phyloP scores from a whole-genome alignment of 2,797 vertebrate species.

The Gymnoscopelus microlampas region DNA sequence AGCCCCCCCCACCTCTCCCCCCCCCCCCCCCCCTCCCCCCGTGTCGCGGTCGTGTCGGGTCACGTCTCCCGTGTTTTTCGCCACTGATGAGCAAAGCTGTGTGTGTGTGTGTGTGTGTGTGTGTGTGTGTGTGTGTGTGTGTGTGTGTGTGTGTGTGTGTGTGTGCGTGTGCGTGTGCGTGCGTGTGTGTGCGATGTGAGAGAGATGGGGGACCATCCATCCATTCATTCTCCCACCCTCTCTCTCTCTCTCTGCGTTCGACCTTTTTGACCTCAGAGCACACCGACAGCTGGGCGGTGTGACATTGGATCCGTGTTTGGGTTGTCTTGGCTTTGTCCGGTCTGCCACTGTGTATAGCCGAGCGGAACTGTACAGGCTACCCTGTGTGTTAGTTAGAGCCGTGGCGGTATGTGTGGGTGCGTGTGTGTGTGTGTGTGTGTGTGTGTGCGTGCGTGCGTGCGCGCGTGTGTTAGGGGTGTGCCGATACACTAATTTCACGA shows the following conservation, averaged over 20 bases:
- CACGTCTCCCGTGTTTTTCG: conserved; percentile 47
- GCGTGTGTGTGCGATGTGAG: too few relatives aligned
- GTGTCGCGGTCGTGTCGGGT: conserved; percentile 54
- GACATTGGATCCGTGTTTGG: conserved; percentile 76
- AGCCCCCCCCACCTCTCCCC: too few relatives aligned
- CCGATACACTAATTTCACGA: too few relatives aligned
- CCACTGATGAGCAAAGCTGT: conserved; percentile 32
- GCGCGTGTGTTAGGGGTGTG: neutral
- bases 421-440: conserved; percentile 6
- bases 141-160: conserved; percentile 3
- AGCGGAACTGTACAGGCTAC: conserved; percentile 30
- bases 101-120: neutral
- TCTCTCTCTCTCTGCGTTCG: too few relatives aligned
- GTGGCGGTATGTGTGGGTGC: neutral
- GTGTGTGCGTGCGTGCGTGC: neutral
- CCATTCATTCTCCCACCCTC: too few relatives aligned
- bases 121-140: neutral
- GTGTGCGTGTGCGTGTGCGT: neutral
- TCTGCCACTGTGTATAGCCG: conserved; percentile 25
- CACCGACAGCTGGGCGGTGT: conserved; percentile 70
- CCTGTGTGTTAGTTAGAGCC: conserved; percentile 6
- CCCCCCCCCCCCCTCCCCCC: conserved; percentile 7
- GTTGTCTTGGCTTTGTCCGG: conserved; percentile 73
- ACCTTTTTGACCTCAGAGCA: conserved; percentile 45
- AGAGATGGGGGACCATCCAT: too few relatives aligned